These are phyloP conservation scores for Callospermophilus lateralis DNA, from an alignment of 2,113 vertebrate species.

Conservation along the genomic window DNA sequence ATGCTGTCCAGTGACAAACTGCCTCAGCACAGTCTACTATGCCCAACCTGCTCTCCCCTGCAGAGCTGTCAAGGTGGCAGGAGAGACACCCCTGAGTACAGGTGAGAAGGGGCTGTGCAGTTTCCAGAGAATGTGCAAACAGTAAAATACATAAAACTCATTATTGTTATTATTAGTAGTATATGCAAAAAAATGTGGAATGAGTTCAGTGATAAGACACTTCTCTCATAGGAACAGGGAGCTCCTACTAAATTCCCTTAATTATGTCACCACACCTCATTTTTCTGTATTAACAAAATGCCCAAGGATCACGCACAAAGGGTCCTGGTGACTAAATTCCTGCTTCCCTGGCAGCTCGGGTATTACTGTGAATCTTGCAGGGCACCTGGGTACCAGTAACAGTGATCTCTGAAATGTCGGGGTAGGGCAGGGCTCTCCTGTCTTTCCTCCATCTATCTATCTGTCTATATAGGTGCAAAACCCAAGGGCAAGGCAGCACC, in stretches of 20 bases:
- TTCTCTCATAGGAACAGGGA: background rate
- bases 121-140: too few relatives aligned
- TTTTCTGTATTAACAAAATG: background rate
- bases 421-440: background rate
- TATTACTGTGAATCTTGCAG: background rate
- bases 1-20: background rate
- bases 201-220: background rate
- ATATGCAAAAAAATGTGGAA: background rate
- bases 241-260: background rate
- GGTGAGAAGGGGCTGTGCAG: background rate
- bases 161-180: background rate
- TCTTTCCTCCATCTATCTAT: background rate
- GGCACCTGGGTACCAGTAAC: background rate
- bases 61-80: background rate
- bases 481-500: background rate
- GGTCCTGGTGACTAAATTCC: background rate
- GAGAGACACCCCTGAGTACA: fast-evolving
- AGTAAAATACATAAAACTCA: background rate
- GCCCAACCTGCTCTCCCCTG: background rate
- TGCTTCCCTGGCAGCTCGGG: fast-evolving
- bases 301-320: background rate
- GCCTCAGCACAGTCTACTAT: fast-evolving
- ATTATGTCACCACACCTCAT: background rate
- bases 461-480: background rate
- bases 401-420: background rate